Conservation (phyloP, 2,888 invertebrate species). For the Andrena bicolor region DNA sequence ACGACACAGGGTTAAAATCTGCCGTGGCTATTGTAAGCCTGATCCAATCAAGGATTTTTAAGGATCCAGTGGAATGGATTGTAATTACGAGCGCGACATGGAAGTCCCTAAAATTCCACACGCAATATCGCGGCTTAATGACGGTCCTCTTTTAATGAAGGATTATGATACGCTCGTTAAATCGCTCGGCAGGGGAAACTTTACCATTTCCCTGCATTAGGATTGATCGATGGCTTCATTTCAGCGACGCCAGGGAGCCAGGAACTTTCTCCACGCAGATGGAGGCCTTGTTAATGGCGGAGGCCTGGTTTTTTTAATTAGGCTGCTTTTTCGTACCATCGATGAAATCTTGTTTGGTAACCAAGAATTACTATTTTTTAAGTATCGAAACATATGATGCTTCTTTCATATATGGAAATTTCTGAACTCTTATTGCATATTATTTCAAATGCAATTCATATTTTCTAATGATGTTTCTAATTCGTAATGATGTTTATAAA, state of each 20-base stretch:
- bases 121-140: conserved; percentile 70
- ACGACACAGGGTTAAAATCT: background rate
- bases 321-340: background rate
- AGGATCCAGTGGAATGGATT: background rate
- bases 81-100: conserved; percentile 45
- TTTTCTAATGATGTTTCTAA: no score
- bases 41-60: conserved; percentile 22
- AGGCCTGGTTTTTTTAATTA: conserved; percentile 54
- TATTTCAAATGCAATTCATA: no score
- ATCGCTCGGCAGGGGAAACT: conserved; percentile 72
- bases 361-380: conserved; percentile 44
- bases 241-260: conserved; percentile 10
- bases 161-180: conserved; percentile 75
- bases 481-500: no score
- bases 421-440: no score
- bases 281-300: conserved; percentile 27
- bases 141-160: conserved; percentile 66
- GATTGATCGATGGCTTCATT: conserved; percentile 65
- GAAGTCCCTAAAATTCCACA: conserved; percentile 54
- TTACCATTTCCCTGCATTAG: conserved; percentile 65
- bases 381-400: background rate
- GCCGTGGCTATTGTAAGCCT: background rate
- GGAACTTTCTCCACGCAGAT: conserved; percentile 21
- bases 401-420: background rate
- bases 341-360: conserved; percentile 27